phyloP scores from a whole-genome alignment of 2,113 vertebrate species.

The Misgurnus anguillicaudatus region DNA sequence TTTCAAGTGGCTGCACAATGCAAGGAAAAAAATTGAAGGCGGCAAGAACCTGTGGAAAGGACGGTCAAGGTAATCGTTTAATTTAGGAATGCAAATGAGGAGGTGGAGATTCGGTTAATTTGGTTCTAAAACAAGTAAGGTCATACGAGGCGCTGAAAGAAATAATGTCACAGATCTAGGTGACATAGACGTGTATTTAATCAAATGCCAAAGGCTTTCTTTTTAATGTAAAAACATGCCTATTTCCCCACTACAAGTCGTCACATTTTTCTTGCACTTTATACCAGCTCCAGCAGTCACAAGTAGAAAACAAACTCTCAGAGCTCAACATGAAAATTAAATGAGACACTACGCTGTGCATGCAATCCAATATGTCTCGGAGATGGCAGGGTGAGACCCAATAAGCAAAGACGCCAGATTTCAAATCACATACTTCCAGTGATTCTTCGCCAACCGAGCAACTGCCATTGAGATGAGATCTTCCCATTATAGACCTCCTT shows the following conservation, averaged over 20 bases:
- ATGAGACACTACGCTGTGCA: constrained; percentile 25
- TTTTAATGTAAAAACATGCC: constrained; percentile 25
- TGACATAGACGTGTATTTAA: not conserved
- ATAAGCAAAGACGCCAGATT: not conserved
- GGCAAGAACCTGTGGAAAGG: not conserved
- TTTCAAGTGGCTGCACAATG: constrained; percentile 26
- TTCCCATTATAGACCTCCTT: not conserved
- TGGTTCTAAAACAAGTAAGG: not conserved
- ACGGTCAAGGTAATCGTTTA: not conserved
- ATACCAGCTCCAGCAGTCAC: constrained; percentile 6
- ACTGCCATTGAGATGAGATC: too few species aligned
- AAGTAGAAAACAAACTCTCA: constrained; percentile 26
- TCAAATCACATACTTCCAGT: not conserved
- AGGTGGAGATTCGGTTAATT: not conserved
- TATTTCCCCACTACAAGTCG: too few species aligned
- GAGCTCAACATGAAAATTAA: constrained; percentile 30
- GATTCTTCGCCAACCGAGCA: too few species aligned
- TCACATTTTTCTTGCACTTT: too few species aligned
- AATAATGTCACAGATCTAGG: not conserved
- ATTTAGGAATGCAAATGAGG: constrained; percentile 26
- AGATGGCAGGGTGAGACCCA: constrained; percentile 4
- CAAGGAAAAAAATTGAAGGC: not conserved
- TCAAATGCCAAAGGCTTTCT: not conserved
- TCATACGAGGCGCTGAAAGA: constrained; percentile 7
- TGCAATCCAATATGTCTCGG: constrained; percentile 42